Conservation (phyloP, 1,140 invertebrate genomes). For the Solen grandis region DNA sequence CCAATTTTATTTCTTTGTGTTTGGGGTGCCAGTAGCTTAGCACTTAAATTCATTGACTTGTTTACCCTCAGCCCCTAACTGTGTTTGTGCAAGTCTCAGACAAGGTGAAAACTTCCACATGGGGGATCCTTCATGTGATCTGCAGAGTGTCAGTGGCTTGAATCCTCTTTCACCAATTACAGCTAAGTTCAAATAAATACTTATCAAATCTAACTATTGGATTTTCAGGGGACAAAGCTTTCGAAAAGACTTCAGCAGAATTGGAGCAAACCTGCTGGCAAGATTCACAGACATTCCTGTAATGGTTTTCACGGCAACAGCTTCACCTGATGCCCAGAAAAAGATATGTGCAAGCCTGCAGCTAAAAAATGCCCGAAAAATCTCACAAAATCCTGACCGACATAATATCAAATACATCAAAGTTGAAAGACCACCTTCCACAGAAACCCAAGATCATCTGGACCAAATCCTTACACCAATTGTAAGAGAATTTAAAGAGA, state of each 20-base stretch:
- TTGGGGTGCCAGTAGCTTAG: too few species aligned
- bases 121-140: too few species aligned
- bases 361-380: constrained; percentile 5
- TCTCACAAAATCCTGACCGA: constrained; percentile 49
- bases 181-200: too few species aligned
- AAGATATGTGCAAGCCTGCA: constrained; percentile 27
- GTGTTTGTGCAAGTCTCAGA: too few species aligned
- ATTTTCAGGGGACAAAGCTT: constrained; percentile 56
- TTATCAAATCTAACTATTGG: too few species aligned
- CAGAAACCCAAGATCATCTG: constrained; percentile 32
- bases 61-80: too few species aligned
- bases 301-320: constrained; percentile 43
- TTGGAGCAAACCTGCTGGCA: constrained; percentile 21
- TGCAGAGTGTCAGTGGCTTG: too few species aligned
- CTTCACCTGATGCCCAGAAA: constrained; percentile 17
- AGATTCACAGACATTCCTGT: constrained; percentile 30
- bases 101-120: too few species aligned
- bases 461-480: constrained; percentile 31
- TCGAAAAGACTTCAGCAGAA: constrained; percentile 29
- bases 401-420: constrained; percentile 40
- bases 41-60: too few species aligned
- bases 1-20: too few species aligned
- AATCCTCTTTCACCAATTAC: too few species aligned
- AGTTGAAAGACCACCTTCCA: constrained; percentile 15
- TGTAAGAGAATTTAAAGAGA: background rate